Evolutionary conservation across 2,113 vertebrate species (phyloP).

Genomic region (Eublepharis macularius): DNA sequence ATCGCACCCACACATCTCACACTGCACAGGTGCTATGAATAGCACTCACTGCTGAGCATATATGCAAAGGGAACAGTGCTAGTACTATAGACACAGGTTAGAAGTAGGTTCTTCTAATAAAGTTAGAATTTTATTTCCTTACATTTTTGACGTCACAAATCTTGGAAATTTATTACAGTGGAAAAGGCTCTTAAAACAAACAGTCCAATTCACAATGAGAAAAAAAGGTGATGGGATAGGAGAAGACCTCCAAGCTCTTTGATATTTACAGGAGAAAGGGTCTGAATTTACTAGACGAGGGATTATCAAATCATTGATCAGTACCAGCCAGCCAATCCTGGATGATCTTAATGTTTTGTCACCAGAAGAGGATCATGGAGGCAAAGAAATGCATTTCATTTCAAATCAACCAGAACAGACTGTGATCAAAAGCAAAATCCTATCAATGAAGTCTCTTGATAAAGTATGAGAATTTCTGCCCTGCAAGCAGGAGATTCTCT

Average conservation of each 20-base stretch:
- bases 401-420: background rate
- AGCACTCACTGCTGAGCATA: background rate
- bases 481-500: background rate
- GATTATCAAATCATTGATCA: background rate
- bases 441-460: background rate
- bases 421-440: background rate
- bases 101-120: background rate
- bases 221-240: background rate
- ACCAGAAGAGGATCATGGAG: background rate
- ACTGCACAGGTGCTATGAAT: background rate
- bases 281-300: background rate
- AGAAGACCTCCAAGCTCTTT: background rate
- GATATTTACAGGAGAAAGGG: background rate
- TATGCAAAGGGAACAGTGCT: background rate
- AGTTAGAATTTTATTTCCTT: conserved; percentile 31
- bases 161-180: conserved; percentile 24
- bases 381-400: background rate
- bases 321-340: background rate
- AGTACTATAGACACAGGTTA: background rate
- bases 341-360: background rate
- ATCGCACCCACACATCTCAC: background rate
- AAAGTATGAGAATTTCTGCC: background rate
- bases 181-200: conserved; percentile 13
- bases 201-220: background rate
- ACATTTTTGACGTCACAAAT: background rate